Base-by-base conservation (phyloP, 2,797 vertebrate genomes). In the Podargus strigoides region DNA sequence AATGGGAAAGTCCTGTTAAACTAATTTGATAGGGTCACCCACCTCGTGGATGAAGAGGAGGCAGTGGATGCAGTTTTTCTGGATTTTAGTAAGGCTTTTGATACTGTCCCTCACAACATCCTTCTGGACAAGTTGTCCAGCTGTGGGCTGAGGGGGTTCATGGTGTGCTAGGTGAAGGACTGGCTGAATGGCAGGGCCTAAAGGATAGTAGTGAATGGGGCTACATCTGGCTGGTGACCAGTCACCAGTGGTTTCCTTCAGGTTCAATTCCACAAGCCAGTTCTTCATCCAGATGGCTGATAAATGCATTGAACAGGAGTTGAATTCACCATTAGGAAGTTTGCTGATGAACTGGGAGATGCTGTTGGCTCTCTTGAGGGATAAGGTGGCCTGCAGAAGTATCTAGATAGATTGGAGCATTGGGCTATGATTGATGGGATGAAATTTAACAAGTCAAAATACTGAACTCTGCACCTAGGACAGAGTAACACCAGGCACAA, bases 81-180 rank as follows among this genome's bases (percentile, higher is more conserved):
- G 14, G 21, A 23, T 76, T 32, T 10, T 37, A 56, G 27, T 24
- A 62, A 32, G 10, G 8, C 4, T 47, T 69, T 62, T 55, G 24
- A 66, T 67, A 8, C 8, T 72, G 41, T 49, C 47, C 41, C 11
- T 73, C 18, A 52, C 27, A 68, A 6, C 6, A 50, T 28, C 21
- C 20, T 42, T 75, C 70, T 23, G n/a, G 44, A 67, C 14, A 52
- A 27, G 11, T 17, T 50, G 22, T 18, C 14, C 32, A 42, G 3
- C 17, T 50, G 18, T 49, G 27, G 32, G 26, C 50, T 59, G 37
- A 69, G 30, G 4, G 3, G 3, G 3, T n/a, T 66, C 23, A 10
- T 0, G 0, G 10, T 36, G 2, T 1, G 4, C 14, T 50, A 18
- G 6, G 1, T 52, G 34, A 77, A 85, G 52, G 80, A 27, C 6